Percentiles rank a stretch among this genome's conserved stretches.
Evolutionary conservation across 2,797 vertebrate genomes (phyloP).

Genomic region (Chelonia mydas): DNA sequence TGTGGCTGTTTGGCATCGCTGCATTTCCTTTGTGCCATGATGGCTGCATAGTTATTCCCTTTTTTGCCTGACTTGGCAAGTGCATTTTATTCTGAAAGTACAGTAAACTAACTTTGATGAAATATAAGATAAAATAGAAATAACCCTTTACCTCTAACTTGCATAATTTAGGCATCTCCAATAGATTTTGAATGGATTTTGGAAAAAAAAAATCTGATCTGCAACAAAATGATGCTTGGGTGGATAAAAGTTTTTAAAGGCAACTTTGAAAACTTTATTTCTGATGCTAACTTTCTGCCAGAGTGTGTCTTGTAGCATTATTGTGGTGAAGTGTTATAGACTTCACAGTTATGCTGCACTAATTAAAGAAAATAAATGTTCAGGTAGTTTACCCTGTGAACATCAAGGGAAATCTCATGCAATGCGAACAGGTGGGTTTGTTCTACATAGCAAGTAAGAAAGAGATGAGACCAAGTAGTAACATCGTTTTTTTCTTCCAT

Average conservation of each 20-base stretch:
- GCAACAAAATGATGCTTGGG: neutral
- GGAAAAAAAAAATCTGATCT: neutral
- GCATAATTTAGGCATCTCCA: neutral
- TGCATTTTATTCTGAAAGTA: neutral
- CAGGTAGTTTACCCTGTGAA: neutral
- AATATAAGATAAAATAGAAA: neutral
- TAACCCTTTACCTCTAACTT: neutral
- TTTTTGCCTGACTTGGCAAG: neutral
- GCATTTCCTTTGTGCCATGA: neutral
- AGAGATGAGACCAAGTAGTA: neutral
- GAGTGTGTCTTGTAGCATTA: neutral
- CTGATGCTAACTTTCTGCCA: neutral
- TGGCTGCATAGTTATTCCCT: neutral
- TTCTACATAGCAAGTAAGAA: neutral
- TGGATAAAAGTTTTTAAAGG: neutral
- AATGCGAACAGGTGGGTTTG: constrained; percentile 21
- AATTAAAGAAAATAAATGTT: constrained; percentile 5
- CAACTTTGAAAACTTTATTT: neutral
- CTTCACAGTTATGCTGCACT: neutral
- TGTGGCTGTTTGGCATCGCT: neutral
- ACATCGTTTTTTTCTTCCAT: no score
- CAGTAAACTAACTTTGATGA: neutral
- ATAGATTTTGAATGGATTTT: neutral
- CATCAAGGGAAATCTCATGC: neutral
- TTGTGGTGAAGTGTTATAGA: neutral